Base-by-base conservation (phyloP, 2,797 vertebrate genomes). In the Alexandromys oeconomus region DNA sequence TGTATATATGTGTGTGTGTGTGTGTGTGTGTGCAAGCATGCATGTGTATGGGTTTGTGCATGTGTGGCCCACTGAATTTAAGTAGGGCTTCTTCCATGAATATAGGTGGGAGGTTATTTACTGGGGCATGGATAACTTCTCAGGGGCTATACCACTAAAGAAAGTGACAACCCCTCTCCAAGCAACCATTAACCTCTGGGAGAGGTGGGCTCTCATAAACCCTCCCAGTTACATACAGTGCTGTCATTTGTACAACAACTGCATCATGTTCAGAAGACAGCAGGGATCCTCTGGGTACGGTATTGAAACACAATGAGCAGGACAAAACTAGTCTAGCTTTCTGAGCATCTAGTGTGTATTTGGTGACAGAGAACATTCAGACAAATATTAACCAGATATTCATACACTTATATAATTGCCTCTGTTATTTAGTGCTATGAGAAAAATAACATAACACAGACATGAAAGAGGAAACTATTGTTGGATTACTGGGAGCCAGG, bases 361-460 rank as follows among this genome's bases (percentile, higher is more conserved):
- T 57, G 57, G 57, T 57, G 57, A 57, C 37, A 87, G 8, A 14
- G 12, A 37, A 88, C 2, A 57, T 51, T 25, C 37, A 46, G 43
- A 77, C 54, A 92, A 12, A 9, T 78, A n/a, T 37, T 80, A 88
- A 85, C 15, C n/a, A 90, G 67, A 87, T 79, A 88, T 54, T 69
- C n/a, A 77, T 6, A 80, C 11, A 31, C 7, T 9, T 40, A 71
- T 17, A 13, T 43, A 87, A 82, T 21, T 69, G 40, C n/a, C 27
- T 48, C 21, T 73, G 31, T n/a, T 19, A 48, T 61, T 88, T 79
- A 87, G 17, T 67, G 59, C 13, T 91, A 0, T 61, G 43, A 87
- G 82, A 88, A 67, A 95, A 86, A 9, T 25, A 40, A 67, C 17
- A 61, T 77, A 61, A 91, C 29, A 61, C 1, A 59, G 73, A 65